Evolutionary conservation across 2,888 invertebrate species (phyloP).

Genomic region (Eupithecia dodoneata): DNA sequence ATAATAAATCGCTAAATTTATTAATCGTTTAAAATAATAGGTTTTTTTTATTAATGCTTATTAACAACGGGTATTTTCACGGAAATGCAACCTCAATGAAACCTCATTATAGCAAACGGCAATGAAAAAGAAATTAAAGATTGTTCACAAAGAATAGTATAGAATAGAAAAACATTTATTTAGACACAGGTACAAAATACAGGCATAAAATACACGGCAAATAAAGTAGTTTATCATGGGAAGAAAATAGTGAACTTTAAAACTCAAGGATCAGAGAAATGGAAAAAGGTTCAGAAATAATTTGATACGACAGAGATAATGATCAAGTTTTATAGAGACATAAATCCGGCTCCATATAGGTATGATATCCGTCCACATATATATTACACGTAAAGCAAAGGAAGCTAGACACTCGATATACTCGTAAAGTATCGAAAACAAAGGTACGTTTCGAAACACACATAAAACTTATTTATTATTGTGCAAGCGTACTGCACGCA

Average conservation of each 20-base stretch:
- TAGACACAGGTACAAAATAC: too few relatives aligned
- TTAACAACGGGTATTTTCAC: too few relatives aligned
- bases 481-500: conserved; percentile 70
- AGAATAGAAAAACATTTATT: too few relatives aligned
- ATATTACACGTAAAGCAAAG: conserved; percentile 39
- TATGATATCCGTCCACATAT: conserved; percentile 21
- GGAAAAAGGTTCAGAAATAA: not conserved
- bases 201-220: too few relatives aligned
- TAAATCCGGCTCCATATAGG: conserved; percentile 1
- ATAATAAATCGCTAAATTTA: too few relatives aligned
- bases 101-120: too few relatives aligned
- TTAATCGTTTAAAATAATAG: too few relatives aligned
- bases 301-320: not conserved
- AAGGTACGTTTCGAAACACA: conserved; percentile 54
- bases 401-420: conserved; percentile 49
- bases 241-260: not conserved
- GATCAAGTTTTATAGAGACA: not conserved
- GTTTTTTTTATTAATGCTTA: too few relatives aligned
- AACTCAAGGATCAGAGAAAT: not conserved
- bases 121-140: too few relatives aligned
- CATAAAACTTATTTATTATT: conserved; percentile 78
- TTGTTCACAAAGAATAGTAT: too few relatives aligned
- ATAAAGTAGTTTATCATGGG: too few relatives aligned
- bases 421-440: conserved; percentile 55
- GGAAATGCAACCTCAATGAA: too few relatives aligned